Evolutionary conservation across 2,888 invertebrate genomes (phyloP), one percentile per base, ranked within the genome.

Genomic region (Ceramica pisi): DNA sequence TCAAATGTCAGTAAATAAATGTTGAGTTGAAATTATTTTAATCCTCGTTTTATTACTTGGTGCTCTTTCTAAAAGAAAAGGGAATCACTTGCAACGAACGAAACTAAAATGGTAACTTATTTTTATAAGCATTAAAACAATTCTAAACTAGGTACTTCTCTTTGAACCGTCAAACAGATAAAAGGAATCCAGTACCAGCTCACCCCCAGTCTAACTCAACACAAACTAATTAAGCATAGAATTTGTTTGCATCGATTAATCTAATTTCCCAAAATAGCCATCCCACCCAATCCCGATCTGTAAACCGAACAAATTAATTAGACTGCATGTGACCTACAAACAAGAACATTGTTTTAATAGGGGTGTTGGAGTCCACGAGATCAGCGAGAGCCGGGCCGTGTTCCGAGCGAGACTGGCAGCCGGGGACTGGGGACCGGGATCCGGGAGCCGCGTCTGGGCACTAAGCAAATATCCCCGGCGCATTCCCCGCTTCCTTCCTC

Each of bases 401-500:
- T 60, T 77, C 72, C 63, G 74, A 56, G 59, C 75, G 72, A 44
- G 10, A 23, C 62, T 10, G 81, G 53, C 60, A 66, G 41, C 60
- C 44, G 61, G 16, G 50, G 14, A 41, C 14, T 41, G 41, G 41
- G 38, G 41, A 41, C 41, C 16, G 41, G 41, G 41, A 53, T 61
- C 63, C 60, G 61, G 50, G 67, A 67, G 61, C 60, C 60, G 80
- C 82, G 84, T 76, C 82, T 80, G 75, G 69, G 72, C 83, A 65
- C 81, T 81, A 67, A 79, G 80, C 87, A 84, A 89, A 89, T 88
- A 89, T 87, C 85, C 84, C 84, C 64, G 75, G 78, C 75, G 84
- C 75, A 82, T 81, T 81, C 77, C 82, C 82, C 75, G 82, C 83
- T 89, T 90, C 89, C 90, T 88, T 89, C 87, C 89, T 84, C 71